These are phyloP conservation scores for Cheilosia urbana DNA, from an alignment of 2,888 invertebrate species.

Conservation along the genomic window DNA sequence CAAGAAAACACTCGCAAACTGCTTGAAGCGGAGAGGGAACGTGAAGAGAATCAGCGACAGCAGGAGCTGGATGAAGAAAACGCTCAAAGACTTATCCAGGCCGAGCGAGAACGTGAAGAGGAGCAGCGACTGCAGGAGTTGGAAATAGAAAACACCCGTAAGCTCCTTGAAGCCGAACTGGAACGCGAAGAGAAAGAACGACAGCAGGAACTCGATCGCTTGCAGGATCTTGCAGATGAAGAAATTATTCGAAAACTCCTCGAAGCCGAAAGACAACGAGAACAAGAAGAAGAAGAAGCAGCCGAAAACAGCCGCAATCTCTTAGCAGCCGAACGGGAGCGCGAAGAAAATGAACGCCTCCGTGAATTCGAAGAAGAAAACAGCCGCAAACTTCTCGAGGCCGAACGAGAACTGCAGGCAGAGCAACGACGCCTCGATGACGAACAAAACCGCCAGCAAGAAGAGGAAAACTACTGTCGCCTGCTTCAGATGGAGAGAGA, in stretches of 20 bases:
- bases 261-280: conserved; percentile 68
- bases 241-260: conserved; percentile 16
- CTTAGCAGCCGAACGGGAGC: conserved; percentile 60
- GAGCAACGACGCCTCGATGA: conserved; percentile 76
- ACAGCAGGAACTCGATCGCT: conserved; percentile 6
- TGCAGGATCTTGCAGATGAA: conserved; percentile 16
- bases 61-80: conserved; percentile 37
- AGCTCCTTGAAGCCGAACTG: conserved; percentile 57
- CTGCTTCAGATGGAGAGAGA: conserved; percentile 77
- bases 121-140: conserved; percentile 38
- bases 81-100: neutral
- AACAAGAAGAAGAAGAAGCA: conserved; percentile 59
- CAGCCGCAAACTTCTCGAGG: conserved; percentile 76
- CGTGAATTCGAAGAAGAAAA: conserved; percentile 78
- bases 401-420: conserved; percentile 77
- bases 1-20: conserved; percentile 18
- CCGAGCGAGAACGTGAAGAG: conserved; percentile 42
- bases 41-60: conserved; percentile 47
- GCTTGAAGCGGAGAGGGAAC: conserved; percentile 12
- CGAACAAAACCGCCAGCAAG: conserved; percentile 69
- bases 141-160: conserved; percentile 32
- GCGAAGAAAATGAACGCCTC: conserved; percentile 77
- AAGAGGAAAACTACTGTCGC: conserved; percentile 79
- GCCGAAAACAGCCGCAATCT: conserved; percentile 44
- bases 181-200: conserved; percentile 58